Percentiles rank a stretch among this genome's conserved stretches.
phyloP scores from a whole-genome alignment of 2,888 invertebrate species.

The Tubulanus polymorphus region DNA sequence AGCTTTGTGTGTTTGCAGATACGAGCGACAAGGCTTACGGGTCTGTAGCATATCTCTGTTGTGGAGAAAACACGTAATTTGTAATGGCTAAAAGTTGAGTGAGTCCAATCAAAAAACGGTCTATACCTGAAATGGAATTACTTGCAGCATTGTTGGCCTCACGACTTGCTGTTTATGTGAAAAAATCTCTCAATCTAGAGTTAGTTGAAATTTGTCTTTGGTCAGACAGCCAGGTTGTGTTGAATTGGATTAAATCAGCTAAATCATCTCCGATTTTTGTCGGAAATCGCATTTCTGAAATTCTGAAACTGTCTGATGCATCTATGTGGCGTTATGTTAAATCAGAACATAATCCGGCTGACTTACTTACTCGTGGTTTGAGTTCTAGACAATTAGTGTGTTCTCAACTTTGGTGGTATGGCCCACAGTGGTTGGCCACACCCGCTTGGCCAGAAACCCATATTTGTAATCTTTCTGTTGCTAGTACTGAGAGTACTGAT shows the following conservation, averaged over 20 bases:
- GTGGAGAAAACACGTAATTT: background rate
- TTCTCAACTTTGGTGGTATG: too few species aligned
- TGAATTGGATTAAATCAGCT: background rate
- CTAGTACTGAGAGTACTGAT: too few species aligned
- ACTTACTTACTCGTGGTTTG: background rate
- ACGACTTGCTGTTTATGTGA: slow-evolving; percentile 1
- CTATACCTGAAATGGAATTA: slow-evolving; percentile 15
- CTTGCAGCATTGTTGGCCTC: slow-evolving; percentile 10
- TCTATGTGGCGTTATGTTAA: background rate
- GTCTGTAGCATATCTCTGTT: slow-evolving; percentile 5
- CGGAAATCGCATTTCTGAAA: background rate
- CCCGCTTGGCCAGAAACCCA: too few species aligned
- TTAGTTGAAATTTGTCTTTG: background rate
- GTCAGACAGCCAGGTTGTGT: too few species aligned
- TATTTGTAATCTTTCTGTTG: too few species aligned
- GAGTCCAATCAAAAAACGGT: slow-evolving; percentile 9
- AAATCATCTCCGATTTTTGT: too few species aligned
- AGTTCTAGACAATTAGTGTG: too few species aligned
- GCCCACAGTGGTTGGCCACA: too few species aligned
- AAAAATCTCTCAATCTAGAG: too few species aligned
- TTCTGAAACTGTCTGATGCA: background rate
- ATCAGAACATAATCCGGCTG: background rate
- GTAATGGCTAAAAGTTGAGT: slow-evolving; percentile 15
- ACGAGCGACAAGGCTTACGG: too few species aligned
- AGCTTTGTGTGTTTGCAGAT: too few species aligned